Conservation (phyloP, 2,888 invertebrate genomes). For the Heliconius ismenius region DNA sequence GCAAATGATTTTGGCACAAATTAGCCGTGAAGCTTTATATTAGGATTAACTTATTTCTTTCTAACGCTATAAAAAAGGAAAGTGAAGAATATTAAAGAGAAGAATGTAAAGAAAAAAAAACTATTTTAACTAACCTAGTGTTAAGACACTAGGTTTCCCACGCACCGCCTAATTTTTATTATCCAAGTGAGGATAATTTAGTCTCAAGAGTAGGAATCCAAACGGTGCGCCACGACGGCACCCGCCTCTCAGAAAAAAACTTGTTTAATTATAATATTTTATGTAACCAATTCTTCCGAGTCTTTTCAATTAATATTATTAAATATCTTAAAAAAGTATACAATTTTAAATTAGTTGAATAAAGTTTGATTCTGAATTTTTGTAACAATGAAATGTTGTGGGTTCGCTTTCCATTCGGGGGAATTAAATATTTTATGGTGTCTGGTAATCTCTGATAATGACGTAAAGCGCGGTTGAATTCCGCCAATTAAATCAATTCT, state of each 20-base stretch:
- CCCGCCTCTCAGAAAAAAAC: too few relatives aligned
- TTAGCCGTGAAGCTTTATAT: slow-evolving; percentile 53
- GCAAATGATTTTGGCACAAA: slow-evolving; percentile 79
- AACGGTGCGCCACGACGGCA: background rate
- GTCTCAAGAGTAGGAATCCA: too few relatives aligned
- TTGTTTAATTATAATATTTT: too few relatives aligned
- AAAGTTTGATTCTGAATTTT: too few relatives aligned
- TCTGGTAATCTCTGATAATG: too few relatives aligned
- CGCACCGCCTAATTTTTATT: background rate
- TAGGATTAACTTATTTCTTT: slow-evolving; percentile 10
- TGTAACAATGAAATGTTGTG: too few relatives aligned
- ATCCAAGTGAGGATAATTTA: background rate
- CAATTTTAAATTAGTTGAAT: background rate
- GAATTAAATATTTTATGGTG: too few relatives aligned
- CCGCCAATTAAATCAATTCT: too few relatives aligned
- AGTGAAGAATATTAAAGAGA: background rate
- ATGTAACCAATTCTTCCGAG: too few relatives aligned
- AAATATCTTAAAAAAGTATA: background rate
- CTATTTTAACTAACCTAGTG: background rate
- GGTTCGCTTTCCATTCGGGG: too few relatives aligned
- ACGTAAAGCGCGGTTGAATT: too few relatives aligned
- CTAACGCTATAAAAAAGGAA: background rate
- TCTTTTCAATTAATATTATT: too few relatives aligned
- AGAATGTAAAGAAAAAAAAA: background rate
- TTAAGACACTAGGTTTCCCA: background rate